Evolutionary conservation across 2,113 vertebrate species (phyloP).

Genomic region (Gallinago paraguaiae): DNA sequence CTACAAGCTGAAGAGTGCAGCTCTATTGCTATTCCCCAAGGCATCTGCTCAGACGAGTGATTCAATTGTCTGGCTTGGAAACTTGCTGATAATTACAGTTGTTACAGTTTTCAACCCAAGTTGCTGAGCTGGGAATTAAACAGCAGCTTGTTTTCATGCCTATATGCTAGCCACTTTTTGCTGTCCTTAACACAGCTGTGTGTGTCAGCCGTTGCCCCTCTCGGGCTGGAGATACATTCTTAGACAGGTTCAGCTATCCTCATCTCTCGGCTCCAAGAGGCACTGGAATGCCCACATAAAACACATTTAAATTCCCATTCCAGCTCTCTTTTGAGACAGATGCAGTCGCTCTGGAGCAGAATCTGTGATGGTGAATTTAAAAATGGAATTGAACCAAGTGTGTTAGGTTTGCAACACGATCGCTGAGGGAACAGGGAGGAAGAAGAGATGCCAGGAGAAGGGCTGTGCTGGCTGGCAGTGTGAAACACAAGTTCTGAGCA

Average conservation of each 20-base stretch:
- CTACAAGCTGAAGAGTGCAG: neutral
- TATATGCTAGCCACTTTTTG: neutral
- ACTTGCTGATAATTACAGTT: neutral
- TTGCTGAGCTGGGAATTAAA: conserved; percentile 37
- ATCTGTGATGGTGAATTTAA: conserved; percentile 10
- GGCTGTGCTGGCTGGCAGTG: neutral
- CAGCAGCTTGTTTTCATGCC: conserved; percentile 14
- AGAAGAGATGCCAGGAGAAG: conserved; percentile 40
- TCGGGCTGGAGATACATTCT: neutral
- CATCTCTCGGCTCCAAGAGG: neutral
- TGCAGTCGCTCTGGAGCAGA: conserved; percentile 1
- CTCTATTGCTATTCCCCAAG: neutral
- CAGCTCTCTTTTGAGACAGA: neutral
- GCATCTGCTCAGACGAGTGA: neutral
- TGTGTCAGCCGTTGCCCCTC: neutral
- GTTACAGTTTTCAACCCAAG: conserved; percentile 39
- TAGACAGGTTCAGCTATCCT: neutral
- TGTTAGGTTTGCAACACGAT: conserved; percentile 39
- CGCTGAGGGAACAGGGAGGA: conserved; percentile 24
- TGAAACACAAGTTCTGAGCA: conserved; percentile 8
- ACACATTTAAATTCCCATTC: neutral
- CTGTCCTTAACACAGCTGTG: neutral
- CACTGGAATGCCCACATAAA: neutral
- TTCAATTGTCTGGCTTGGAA: conserved; percentile 29
- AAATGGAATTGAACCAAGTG: conserved; percentile 37